Conservation (phyloP, 2,888 invertebrate genomes). For the Plagodis dolabraria region DNA sequence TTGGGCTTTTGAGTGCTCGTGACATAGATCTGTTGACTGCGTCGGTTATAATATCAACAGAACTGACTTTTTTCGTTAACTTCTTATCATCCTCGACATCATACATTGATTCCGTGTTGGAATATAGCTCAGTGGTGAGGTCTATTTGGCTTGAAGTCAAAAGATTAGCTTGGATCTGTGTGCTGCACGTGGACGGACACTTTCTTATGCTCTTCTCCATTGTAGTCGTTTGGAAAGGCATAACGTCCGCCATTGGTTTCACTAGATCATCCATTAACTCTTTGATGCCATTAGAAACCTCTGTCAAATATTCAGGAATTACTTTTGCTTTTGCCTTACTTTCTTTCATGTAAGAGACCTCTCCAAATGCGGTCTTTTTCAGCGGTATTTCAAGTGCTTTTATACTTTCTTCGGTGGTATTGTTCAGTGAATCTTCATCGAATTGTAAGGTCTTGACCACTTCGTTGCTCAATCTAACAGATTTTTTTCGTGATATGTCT, state of each 20-base stretch:
- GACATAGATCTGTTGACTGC: constrained; percentile 29
- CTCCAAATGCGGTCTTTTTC: constrained; percentile 63
- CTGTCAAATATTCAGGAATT: constrained; percentile 64
- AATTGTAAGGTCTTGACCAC: constrained; percentile 72
- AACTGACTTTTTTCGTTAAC: constrained; percentile 11
- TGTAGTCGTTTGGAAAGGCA: constrained; percentile 48
- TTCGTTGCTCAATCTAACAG: constrained; percentile 54
- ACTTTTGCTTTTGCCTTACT: constrained; percentile 58
- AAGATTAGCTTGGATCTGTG: constrained; percentile 66
- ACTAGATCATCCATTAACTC: constrained; percentile 70
- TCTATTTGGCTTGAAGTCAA: constrained; percentile 71
- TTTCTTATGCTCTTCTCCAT: constrained; percentile 31
- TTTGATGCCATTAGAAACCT: constrained; percentile 65
- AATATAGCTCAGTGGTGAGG: constrained; percentile 45
- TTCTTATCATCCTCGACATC: constrained; percentile 27
- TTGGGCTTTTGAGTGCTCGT: constrained; percentile 29
- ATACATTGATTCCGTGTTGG: constrained; percentile 40
- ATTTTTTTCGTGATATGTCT: constrained; percentile 33
- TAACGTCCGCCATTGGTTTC: constrained; percentile 62
- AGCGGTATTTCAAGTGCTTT: constrained; percentile 47
- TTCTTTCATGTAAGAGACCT: constrained; percentile 56
- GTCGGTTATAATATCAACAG: constrained; percentile 24
- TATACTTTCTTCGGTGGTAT: constrained; percentile 40
- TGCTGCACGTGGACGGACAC: constrained; percentile 53
- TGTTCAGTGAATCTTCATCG: constrained; percentile 60